Evolutionary conservation across 1,140 invertebrate species (phyloP).

Genomic region (Mercenaria mercenaria): DNA sequence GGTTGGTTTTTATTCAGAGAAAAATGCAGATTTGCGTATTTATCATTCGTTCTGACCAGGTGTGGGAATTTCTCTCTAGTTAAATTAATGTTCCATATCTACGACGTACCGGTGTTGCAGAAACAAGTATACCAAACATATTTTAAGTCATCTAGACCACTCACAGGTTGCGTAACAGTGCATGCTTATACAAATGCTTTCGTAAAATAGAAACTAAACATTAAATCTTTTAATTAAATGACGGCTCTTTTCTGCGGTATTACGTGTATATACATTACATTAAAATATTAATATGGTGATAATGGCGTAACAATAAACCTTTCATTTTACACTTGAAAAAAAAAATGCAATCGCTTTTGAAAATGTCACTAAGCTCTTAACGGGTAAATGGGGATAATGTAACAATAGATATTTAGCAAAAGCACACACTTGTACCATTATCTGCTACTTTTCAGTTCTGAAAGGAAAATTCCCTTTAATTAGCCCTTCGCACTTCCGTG

Average conservation of each 20-base stretch:
- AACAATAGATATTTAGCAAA: conserved; percentile 1
- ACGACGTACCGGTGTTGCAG: no score
- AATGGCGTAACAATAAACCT: no score
- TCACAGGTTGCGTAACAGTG: no score
- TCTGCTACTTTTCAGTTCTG: neutral
- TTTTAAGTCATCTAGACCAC: no score
- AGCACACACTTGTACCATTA: neutral
- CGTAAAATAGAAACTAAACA: no score
- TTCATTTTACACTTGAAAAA: neutral
- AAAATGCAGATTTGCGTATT: neutral
- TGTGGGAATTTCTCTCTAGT: neutral
- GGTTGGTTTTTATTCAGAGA: neutral
- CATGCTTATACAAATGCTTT: no score
- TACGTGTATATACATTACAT: no score
- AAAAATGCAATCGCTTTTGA: conserved; percentile 7
- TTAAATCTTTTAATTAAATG: no score
- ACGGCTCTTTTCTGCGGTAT: no score
- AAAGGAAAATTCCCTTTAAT: neutral
- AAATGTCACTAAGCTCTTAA: conserved; percentile 8
- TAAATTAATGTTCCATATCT: neutral
- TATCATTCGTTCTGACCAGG: neutral
- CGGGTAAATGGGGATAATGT: neutral
- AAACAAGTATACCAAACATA: no score
- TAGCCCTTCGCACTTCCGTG: conserved; percentile 18
- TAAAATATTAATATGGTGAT: no score